Evolutionary conservation across 1,140 invertebrate species (phyloP).

Genomic region (Drosophila pseudoobscura): DNA sequence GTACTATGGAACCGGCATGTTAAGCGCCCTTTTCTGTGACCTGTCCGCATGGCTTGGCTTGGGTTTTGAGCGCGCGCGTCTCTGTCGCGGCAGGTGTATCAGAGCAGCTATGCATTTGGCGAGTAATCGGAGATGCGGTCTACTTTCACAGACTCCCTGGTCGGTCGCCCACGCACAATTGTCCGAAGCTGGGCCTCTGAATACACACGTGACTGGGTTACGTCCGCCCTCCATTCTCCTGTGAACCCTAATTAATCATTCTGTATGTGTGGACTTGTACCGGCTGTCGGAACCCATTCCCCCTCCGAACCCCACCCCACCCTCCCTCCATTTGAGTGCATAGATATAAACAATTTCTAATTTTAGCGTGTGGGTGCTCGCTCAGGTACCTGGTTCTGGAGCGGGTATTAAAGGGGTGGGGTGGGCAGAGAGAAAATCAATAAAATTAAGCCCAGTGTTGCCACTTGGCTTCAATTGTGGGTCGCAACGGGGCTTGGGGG

Average conservation of each 20-base stretch:
- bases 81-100: constrained; percentile 52
- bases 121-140: constrained; percentile 22
- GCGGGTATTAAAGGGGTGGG: constrained; percentile 23
- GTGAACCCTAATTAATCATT: constrained; percentile 52
- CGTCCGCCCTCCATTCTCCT: constrained; percentile 16
- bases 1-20: constrained; percentile 67
- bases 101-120: constrained; percentile 13
- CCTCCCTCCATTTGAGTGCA: too few species aligned
- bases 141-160: constrained; percentile 2
- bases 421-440: constrained; percentile 63
- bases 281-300: constrained; percentile 18
- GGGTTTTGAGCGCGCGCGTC: constrained; percentile 46
- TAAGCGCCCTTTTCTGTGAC: constrained; percentile 74
- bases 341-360: constrained; percentile 54
- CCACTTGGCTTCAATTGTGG: constrained; percentile 50
- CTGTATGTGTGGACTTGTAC: constrained; percentile 33
- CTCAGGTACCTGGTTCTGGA: constrained; percentile 35
- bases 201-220: constrained; percentile 49
- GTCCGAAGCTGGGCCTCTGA: constrained; percentile 22
- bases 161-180: constrained; percentile 31
- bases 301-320: too few species aligned
- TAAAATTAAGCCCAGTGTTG: constrained; percentile 71
- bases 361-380: constrained; percentile 46
- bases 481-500: constrained; percentile 6
- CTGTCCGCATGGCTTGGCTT: constrained; percentile 67